phyloP scores from a whole-genome alignment of 2,797 vertebrate genomes.

The Xenentodon cancila region DNA sequence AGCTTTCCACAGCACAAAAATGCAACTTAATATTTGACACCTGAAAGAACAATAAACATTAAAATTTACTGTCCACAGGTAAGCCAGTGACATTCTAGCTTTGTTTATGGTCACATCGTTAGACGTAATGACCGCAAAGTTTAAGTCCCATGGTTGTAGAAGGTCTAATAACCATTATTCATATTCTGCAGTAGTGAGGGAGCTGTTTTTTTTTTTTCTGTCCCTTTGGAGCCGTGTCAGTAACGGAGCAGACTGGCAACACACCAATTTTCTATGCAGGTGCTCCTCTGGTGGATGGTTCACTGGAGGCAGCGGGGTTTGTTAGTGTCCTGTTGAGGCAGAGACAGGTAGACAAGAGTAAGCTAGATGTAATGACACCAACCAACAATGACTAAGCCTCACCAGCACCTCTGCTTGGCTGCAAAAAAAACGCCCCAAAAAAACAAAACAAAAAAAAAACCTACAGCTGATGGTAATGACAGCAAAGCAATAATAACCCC shows the following conservation, averaged over 20 bases:
- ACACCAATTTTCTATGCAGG: conserved; percentile 53
- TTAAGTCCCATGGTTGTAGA: conserved; percentile 25
- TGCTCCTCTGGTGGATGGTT: conserved; percentile 48
- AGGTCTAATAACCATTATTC: conserved; percentile 61
- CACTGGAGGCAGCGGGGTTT: conserved; percentile 58
- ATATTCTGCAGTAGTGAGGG: conserved; percentile 25
- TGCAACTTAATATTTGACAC: conserved; percentile 6
- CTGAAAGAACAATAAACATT: conserved; percentile 37
- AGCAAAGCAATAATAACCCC: conserved; percentile 66
- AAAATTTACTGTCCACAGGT: conserved; percentile 46
- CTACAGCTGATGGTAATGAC: conserved; percentile 68
- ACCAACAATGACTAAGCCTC: conserved; percentile 56
- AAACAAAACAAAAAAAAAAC: no score
- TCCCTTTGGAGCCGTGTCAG: conserved; percentile 32
- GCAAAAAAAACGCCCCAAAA: conserved; percentile 43
- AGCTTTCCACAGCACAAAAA: neutral
- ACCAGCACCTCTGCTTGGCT: conserved; percentile 62
- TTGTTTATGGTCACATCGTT: conserved; percentile 52
- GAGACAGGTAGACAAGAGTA: conserved; percentile 62
- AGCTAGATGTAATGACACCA: conserved; percentile 61
- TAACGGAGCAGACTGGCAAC: conserved; percentile 50
- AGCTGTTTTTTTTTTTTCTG: conserved; percentile 31
- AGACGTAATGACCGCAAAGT: conserved; percentile 47
- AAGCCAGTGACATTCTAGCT: conserved; percentile 31
- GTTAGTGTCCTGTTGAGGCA: conserved; percentile 59